Base-by-base conservation (phyloP, 2,113 vertebrate genomes). In the Orthonyx spaldingii region DNA sequence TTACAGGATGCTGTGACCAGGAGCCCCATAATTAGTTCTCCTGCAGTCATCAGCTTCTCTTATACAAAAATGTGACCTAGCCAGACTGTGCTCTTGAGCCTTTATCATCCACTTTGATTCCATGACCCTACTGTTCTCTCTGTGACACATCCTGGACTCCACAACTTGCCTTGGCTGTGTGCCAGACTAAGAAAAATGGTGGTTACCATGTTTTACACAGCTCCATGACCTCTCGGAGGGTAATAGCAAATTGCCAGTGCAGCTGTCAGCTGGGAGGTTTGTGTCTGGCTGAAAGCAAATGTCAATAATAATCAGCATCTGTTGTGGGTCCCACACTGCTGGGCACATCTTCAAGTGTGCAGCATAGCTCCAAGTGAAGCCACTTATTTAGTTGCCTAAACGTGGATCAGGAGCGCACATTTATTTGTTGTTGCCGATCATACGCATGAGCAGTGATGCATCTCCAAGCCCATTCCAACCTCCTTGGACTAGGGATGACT, bases 181-280 rank as follows among this genome's bases (percentile, higher is more conserved):
- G 63, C 61, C 89, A 69, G 52, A 17, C 32, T 33, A 65, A 87
- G 66, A 47, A 61, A 59, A 89, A n/a, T 22, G 24, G 39, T 74
- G 42, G 46, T 76, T 90, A 52, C 53, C 77, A 16, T 19, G 57
- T 68, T 85, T 71, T 44, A 8, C 23, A 44, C 5, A 77, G 82
- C 27, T 88, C 75, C 59, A 23, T 66, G 82, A 93, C 90, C 87
- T 83, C 85, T 80, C 21, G 3, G 59, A 88, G 63, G 27, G 46
- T 57, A 80, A 91, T 12, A 85, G 79, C 55, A 93, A 80, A 93
- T 61, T 96, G 60, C 66, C 82, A 80, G 70, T 49, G 90, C 94
- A 97, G 95, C 96, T 97, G 94, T 96, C 96, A 97, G 94, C 94
- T 96, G 96, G 91, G 78, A 1, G 13, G 84, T 70, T 93, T 74